Percentiles rank a stretch among this genome's conserved stretches.
phyloP scores from a whole-genome alignment of 2,888 invertebrate genomes.

The Heterodera filipjevi region DNA sequence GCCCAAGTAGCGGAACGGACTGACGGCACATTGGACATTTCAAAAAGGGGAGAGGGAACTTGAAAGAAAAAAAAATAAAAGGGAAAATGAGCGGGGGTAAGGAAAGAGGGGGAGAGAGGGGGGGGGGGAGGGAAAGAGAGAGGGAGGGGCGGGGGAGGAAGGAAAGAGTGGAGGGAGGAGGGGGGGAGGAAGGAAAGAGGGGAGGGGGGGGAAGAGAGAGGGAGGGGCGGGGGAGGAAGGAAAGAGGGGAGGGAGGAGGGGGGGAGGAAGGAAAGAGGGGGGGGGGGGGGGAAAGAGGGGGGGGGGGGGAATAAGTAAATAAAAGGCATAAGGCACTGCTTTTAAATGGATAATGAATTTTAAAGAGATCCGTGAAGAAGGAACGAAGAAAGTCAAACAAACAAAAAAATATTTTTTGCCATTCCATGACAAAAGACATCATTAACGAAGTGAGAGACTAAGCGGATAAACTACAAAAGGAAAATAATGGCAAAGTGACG shows the following conservation, averaged over 20 bases:
- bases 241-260: not conserved
- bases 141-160: not conserved
- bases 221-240: not conserved
- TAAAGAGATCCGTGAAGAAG: not conserved
- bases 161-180: too few species aligned
- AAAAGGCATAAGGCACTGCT: not conserved
- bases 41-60: not conserved
- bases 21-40: conserved; percentile 51
- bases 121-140: not conserved
- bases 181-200: not conserved
- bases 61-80: not conserved
- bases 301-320: not conserved
- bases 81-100: not conserved
- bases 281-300: too few species aligned
- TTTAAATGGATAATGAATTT: not conserved
- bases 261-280: not conserved
- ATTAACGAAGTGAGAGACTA: not conserved
- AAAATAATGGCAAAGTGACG: not conserved
- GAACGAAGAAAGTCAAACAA: not conserved
- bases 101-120: not conserved
- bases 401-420: not conserved
- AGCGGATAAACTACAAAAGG: not conserved
- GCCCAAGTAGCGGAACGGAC: conserved; percentile 56
- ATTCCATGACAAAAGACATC: not conserved
- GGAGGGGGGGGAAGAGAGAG: too few species aligned